Evolutionary conservation across 2,888 invertebrate species (phyloP).

Genomic region (Ctena decussata): DNA sequence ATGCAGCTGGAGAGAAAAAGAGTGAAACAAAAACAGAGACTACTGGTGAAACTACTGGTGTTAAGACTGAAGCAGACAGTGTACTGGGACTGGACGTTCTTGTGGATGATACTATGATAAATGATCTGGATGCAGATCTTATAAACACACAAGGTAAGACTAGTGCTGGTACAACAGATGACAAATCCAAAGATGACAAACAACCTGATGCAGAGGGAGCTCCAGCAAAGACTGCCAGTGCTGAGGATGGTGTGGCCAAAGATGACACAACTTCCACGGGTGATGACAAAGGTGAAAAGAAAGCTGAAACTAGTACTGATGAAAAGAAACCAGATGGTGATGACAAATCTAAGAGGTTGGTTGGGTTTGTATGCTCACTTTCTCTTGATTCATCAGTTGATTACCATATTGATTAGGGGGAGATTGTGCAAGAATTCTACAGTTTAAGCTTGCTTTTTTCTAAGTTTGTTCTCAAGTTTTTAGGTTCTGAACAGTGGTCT

Average conservation of each 20-base stretch:
- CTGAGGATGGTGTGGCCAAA: conserved; percentile 33
- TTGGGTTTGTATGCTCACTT: conserved; percentile 75
- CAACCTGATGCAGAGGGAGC: conserved; percentile 70
- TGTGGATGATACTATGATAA: conserved; percentile 84
- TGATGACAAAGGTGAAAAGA: conserved; percentile 27
- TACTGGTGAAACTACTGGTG: conserved; percentile 44
- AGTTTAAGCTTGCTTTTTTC: background rate
- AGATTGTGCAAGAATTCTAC: background rate
- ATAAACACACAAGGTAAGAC: conserved; percentile 54
- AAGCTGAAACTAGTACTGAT: conserved; percentile 48
- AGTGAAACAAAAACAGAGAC: conserved; percentile 30
- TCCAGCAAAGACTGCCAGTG: conserved; percentile 27
- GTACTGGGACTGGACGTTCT: conserved; percentile 85
- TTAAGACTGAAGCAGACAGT: conserved; percentile 77
- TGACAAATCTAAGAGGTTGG: conserved; percentile 76
- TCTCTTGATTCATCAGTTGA: conserved; percentile 33
- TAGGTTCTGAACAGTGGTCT: background rate
- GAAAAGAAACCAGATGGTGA: conserved; percentile 62
- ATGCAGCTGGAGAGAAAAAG: background rate
- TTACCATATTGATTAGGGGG: background rate
- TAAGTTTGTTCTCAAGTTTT: background rate
- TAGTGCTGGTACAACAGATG: conserved; percentile 59
- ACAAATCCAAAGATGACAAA: conserved; percentile 54
- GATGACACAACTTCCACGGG: conserved; percentile 27
- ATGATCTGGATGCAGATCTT: conserved; percentile 86